Evolutionary conservation across 2,113 vertebrate species (phyloP), one percentile per base, ranked within the genome.

Genomic region (Marmota monax): DNA sequence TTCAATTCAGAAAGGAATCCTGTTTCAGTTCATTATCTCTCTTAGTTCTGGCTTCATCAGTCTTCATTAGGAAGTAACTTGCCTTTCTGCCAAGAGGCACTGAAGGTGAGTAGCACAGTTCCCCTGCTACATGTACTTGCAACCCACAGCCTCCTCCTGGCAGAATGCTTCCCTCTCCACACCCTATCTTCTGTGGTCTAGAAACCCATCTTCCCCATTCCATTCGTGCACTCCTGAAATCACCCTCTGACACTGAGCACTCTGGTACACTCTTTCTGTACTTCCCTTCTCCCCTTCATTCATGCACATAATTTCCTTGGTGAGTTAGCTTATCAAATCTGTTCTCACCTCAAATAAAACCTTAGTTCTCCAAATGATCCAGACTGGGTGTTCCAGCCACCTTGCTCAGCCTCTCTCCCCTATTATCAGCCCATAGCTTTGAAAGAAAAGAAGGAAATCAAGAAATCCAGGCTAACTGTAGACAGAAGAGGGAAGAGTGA

Each of bases 11-110:
- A 92, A 82, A 93, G 79, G 96, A 97, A 83, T 76, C 82, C 90
- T 86, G 76, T 97, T 73, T 63, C 93, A 95, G 42, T 27, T 14
- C 0, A 85, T 98, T 96, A 61, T 97, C 93, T 96, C 90, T 83
- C 56, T 0, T 9, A 72, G 32, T 88, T 97, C 94, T 0, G 5
- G 92, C 94, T 95, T 92, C 94, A 96, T 97, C 93, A 58, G 56
- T 96, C 96, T 96, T 96, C 83, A 92, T 92, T 92, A 96, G 94
- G 83, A 84, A 89, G 76, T 83, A 84, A 7, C 51, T 90, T 70
- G 76, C 79, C 61, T 93, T 94, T 89, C 84, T 89, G 74, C 93
- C 80, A 78, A 96, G 79, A 95, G 85, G 39, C 45, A 82, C 51
- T 18, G 42, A 76, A 79, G 79, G 89, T 84, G 58, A 90, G 84